Evolutionary conservation across 2,113 vertebrate genomes (phyloP), one percentile per base, ranked within the genome.

Genomic region (Marmota flaviventris): DNA sequence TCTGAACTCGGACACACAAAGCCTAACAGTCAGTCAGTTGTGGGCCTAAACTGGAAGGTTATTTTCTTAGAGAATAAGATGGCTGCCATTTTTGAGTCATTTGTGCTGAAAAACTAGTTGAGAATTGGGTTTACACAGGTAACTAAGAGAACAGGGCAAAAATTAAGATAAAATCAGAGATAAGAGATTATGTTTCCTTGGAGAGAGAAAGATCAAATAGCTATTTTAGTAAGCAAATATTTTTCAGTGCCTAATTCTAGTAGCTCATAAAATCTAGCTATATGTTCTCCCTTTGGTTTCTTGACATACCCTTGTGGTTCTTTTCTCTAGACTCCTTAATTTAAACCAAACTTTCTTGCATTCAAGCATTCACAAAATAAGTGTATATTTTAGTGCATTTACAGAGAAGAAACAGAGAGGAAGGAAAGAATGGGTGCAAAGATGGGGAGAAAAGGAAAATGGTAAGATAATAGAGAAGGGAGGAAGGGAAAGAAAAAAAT

Each of bases 251-350:
- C 48, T 89, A 73, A 75, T 77, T 69, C 56, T 91, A 88, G 9
- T 8, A 77, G 34, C 29, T 93, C 78, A 75, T 89, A 32, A 81
- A 92, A 95, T 85, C 39, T 70, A 65, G 29, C 27, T 88, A 18
- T 58, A 61, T 76, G 83, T 61, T 39, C 34, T 72, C 29, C 45
- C 4, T 4, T 45, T 13, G 61, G 3, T 63, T 94, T n/a, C 10
- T 37, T 25, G 48, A 67, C 56, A 8, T 37, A 67, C 9, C 11
- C 20, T 63, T 5, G 39, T 45, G 84, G 58, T 6, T 93, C 22
- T 85, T 91, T 89, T 25, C 2, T 9, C 81, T 69, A 61, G 5
- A 85, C 17, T 42, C 12, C 16, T 72, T 81, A 70, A 61, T 81
- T 79, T 42, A 85, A 84, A 8, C 29, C n/a, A 72, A 39, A 13